Evolutionary conservation across 2,797 vertebrate genomes (phyloP), one percentile per base, ranked within the genome.

Genomic region (Acridotheres tristis): DNA sequence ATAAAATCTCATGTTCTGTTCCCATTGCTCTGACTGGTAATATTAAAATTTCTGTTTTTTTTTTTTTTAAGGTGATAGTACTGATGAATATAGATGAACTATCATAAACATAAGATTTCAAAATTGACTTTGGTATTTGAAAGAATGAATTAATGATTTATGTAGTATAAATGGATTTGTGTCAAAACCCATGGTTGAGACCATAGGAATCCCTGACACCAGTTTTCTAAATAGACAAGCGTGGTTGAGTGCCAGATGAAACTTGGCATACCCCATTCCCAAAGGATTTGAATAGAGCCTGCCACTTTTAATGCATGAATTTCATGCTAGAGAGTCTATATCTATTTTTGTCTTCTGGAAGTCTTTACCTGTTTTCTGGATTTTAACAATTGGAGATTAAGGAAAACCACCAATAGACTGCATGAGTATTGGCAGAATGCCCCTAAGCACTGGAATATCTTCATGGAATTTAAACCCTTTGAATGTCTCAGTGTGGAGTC

Each of bases 61-160:
- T 20, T 53, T n/a, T 61, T 77, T 88, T 32, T 85, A 83, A 96
- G 42, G 38, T 96, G 86, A 47, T 87, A 82, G 34, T 80, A 50
- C 78, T 43, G 87, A 90, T 94, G 88, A 96, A 91, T 95, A 96
- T 88, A 90, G 93, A 97, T 94, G 96, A 93, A 86, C 65, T 29
- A 5, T 83, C 94, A 65, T 90, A 98, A 98, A 97, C 89, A 88
- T 30, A 95, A 82, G 84, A 58, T 82, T 89, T 90, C 51, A 89
- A 91, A 96, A 96, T 2, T 62, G 85, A 91, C 89, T 94, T 85
- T 29, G 85, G 78, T 88, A 85, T 96, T 94, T 93, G 30, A 92
- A 76, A 81, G 91, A 94, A 91, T 48, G 81, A 93, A 95, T 89
- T 47, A 1, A 36, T 96, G 90, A 96, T 97, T 97, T 93, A 95